These are phyloP conservation scores for Aurelia sp. DNA, from an alignment of 30 jellyfish, hydroid and myxozoan species.

Conservation along the genomic window DNA sequence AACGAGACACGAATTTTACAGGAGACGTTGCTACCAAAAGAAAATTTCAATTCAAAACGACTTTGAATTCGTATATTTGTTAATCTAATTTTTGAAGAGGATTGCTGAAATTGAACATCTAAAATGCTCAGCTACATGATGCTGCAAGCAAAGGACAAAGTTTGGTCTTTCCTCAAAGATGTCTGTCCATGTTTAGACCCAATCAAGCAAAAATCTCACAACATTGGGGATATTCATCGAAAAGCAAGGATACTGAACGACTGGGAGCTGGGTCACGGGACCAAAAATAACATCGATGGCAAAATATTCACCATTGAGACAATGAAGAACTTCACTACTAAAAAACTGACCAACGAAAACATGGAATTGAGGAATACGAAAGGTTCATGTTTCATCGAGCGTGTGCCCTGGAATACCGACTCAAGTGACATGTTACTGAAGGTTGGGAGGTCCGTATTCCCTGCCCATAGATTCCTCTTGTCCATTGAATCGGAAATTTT, in stretches of 20 bases:
- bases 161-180: conserved; percentile 15
- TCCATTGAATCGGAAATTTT: conserved; percentile 73
- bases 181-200: conserved; percentile 57
- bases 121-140: conserved; percentile 34
- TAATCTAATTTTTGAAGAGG: too few species aligned
- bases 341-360: neutral
- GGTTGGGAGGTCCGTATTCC: conserved; percentile 69
- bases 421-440: conserved; percentile 54
- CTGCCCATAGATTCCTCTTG: conserved; percentile 53
- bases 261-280: conserved; percentile 4
- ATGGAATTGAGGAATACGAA: neutral
- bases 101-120: too few species aligned
- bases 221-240: conserved; percentile 28
- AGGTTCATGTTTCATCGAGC: conserved; percentile 27
- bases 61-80: too few species aligned
- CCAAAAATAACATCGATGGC: neutral
- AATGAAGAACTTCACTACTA: conserved; percentile 35
- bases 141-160: conserved; percentile 8
- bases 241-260: conserved; percentile 4
- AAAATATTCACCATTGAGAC: conserved; percentile 57
- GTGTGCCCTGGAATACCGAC: conserved; percentile 67
- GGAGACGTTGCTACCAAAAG: too few species aligned
- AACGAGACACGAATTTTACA: too few species aligned
- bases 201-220: neutral
- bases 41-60: too few species aligned